Evolutionary conservation across 1,140 invertebrate species (phyloP).

Genomic region (Meloidogyne chitwoodi): DNA sequence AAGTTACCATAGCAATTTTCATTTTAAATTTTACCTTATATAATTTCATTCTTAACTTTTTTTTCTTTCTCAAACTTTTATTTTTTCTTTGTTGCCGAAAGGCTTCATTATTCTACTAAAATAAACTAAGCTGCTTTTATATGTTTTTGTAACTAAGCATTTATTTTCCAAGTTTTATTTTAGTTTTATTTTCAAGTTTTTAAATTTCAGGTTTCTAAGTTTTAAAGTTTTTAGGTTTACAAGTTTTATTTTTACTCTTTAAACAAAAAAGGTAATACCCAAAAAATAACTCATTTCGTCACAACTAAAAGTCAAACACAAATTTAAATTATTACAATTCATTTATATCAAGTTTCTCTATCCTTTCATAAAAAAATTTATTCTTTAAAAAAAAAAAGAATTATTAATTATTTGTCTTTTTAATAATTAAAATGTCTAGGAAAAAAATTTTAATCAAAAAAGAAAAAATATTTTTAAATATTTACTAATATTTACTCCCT

Average conservation of each 20-base stretch:
- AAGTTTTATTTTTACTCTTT: not conserved
- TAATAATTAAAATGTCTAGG: too few relatives aligned
- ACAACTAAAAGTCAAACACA: not conserved
- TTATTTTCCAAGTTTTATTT: not conserved
- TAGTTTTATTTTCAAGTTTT: not conserved
- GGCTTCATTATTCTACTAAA: not conserved
- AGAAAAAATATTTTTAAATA: too few relatives aligned
- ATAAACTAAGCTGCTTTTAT: not conserved
- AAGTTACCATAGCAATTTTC: not conserved
- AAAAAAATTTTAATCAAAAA: too few relatives aligned
- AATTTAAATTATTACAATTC: too few relatives aligned
- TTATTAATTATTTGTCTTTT: too few relatives aligned
- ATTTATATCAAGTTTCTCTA: too few relatives aligned
- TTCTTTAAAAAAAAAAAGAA: too few relatives aligned
- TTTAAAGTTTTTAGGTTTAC: not conserved
- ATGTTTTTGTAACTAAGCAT: not conserved
- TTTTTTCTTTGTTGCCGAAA: not conserved
- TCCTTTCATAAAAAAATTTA: too few relatives aligned
- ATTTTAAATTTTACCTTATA: not conserved
- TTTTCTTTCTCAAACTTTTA: not conserved
- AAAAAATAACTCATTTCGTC: not conserved
- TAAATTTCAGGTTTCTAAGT: not conserved
- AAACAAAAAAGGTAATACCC: not conserved
- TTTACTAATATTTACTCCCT: too few relatives aligned
- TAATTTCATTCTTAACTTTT: too few relatives aligned